Conservation (phyloP, 2,888 invertebrate species). For the Drosophila mayaguana region DNA sequence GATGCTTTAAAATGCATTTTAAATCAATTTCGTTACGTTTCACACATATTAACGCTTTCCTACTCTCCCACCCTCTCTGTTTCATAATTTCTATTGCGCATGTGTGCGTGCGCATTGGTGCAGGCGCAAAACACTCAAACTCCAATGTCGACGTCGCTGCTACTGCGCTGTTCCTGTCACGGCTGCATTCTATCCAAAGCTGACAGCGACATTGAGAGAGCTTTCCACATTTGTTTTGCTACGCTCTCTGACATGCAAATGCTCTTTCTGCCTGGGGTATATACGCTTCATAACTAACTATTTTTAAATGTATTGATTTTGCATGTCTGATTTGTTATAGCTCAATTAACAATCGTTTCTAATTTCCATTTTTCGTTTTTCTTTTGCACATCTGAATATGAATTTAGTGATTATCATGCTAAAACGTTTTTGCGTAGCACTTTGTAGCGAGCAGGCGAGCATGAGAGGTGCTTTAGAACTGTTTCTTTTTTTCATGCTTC, state of each 20-base stretch:
- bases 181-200: conserved; percentile 26
- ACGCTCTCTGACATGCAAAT: conserved; percentile 41
- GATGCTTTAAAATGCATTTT: conserved; percentile 79
- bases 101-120: conserved; percentile 28
- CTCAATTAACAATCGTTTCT: no score
- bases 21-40: conserved; percentile 79
- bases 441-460: conserved; percentile 15
- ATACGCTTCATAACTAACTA: conserved; percentile 1
- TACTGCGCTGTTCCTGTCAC: conserved; percentile 19
- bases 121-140: conserved; percentile 43
- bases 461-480: background rate
- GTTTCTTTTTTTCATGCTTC: conserved; percentile 45
- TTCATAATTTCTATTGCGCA: conserved; percentile 11
- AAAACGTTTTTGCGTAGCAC: conserved; percentile 21
- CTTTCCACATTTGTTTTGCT: conserved; percentile 56
- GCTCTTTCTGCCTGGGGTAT: conserved; percentile 28
- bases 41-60: conserved; percentile 35
- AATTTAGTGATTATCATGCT: background rate
- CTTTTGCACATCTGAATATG: conserved; percentile 1
- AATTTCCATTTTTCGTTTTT: background rate
- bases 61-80: conserved; percentile 5
- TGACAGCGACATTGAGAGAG: conserved; percentile 50
- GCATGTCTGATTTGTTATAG: conserved; percentile 23
- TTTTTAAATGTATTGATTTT: background rate
- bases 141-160: conserved; percentile 15